Conservation (phyloP, 2,113 vertebrate genomes). For the Chaetodon auriga region DNA sequence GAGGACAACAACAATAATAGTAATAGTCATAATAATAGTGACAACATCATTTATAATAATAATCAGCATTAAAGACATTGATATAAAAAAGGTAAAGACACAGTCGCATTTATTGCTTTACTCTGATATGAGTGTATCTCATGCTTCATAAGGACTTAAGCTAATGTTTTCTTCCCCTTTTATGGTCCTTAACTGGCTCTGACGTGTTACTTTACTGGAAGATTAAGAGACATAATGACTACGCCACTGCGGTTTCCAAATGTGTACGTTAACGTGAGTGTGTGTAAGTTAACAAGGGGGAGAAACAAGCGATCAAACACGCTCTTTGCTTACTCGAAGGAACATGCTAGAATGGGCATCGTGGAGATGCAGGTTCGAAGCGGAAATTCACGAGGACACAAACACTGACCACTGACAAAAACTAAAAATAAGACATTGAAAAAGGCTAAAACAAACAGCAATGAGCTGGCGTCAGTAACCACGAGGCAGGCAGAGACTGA, state of each 20-base stretch:
- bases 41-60: constrained; percentile 77
- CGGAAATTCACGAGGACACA: constrained; percentile 71
- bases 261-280: constrained; percentile 39
- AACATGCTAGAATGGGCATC: constrained; percentile 61
- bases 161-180: constrained; percentile 60
- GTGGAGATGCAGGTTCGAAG: constrained; percentile 56
- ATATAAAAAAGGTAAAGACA: constrained; percentile 66
- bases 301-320: constrained; percentile 19
- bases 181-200: constrained; percentile 69
- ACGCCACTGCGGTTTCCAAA: constrained; percentile 47
- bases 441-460: constrained; percentile 84
- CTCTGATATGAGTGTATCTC: constrained; percentile 44
- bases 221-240: constrained; percentile 54
- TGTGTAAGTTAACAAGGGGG: constrained; percentile 49
- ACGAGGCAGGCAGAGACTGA: constrained; percentile 50
- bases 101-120: constrained; percentile 55
- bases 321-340: constrained; percentile 31
- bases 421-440: constrained; percentile 71
- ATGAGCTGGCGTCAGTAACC: constrained; percentile 83
- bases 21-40: constrained; percentile 82
- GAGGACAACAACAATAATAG: constrained; percentile 83
- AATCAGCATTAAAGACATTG: constrained; percentile 65
- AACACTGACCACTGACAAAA: constrained; percentile 72
- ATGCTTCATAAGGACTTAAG: constrained; percentile 49
- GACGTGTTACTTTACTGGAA: constrained; percentile 53